Evolutionary conservation across 2,113 vertebrate genomes (phyloP).

Genomic region (Panthera tigris): DNA sequence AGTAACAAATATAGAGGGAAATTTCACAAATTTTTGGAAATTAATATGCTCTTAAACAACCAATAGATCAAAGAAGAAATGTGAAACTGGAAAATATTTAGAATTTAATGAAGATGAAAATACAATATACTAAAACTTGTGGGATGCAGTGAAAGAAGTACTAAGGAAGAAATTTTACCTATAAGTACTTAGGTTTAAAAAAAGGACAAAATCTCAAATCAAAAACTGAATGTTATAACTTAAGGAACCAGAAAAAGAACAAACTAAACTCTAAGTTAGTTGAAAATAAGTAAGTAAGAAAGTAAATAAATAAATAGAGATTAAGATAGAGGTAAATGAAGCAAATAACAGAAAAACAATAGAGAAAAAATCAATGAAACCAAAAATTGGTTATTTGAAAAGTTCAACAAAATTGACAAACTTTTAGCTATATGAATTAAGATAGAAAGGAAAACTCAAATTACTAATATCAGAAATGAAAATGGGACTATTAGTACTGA

Average conservation of each 20-base stretch:
- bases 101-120: neutral
- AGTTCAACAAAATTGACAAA: neutral
- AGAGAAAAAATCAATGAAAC: neutral
- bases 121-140: neutral
- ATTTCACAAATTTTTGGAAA: neutral
- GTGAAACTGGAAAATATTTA: neutral
- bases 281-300: neutral
- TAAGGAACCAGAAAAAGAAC: neutral
- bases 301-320: neutral
- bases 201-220: neutral
- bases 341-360: neutral
- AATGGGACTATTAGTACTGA: neutral
- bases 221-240: neutral
- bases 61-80: neutral
- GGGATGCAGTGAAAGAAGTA: neutral
- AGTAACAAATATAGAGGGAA: neutral
- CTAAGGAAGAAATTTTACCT: neutral
- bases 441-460: neutral
- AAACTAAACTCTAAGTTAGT: neutral
- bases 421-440: neutral
- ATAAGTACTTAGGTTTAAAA: neutral
- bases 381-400: neutral
- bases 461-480: neutral
- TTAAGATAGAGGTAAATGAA: neutral
- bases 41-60: neutral